These are phyloP conservation scores for Propithecus deckenii DNA, from an alignment of 2,797 vertebrate genomes.

Conservation along the genomic window DNA sequence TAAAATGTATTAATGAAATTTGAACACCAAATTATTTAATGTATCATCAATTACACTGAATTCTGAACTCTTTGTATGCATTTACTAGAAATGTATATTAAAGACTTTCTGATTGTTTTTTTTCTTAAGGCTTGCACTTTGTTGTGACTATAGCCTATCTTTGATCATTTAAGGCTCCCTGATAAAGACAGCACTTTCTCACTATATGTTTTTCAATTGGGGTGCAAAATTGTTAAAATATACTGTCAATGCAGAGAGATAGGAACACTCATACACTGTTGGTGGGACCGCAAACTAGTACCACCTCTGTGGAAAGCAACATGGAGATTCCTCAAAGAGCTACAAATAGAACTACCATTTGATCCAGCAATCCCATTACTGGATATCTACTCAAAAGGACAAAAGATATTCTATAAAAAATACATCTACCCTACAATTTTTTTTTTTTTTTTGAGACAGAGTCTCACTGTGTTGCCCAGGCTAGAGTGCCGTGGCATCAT, in stretches of 20 bases:
- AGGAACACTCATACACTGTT: too few species aligned
- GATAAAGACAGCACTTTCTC: background rate
- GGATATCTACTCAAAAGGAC: too few species aligned
- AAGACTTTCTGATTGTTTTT: background rate
- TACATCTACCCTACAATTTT: too few species aligned
- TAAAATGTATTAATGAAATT: background rate
- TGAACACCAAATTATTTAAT: background rate
- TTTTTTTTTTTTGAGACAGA: too few species aligned
- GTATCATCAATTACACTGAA: background rate
- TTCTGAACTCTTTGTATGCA: background rate
- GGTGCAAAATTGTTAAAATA: background rate
- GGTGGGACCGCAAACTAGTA: too few species aligned
- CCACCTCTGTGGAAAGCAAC: too few species aligned
- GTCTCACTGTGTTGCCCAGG: too few species aligned
- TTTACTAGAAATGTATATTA: background rate
- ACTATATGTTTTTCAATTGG: background rate
- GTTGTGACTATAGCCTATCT: background rate
- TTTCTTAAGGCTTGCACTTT: background rate
- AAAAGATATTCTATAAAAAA: too few species aligned
- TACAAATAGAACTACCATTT: too few species aligned
- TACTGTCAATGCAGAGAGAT: background rate
- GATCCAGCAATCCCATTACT: too few species aligned
- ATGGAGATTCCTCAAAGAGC: too few species aligned
- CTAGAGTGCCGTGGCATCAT: too few species aligned
- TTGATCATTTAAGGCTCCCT: background rate